Evolutionary conservation across 92 coral and sea anemone genomes (phyloP).

Genomic region (Micromussa lordhowensis): DNA sequence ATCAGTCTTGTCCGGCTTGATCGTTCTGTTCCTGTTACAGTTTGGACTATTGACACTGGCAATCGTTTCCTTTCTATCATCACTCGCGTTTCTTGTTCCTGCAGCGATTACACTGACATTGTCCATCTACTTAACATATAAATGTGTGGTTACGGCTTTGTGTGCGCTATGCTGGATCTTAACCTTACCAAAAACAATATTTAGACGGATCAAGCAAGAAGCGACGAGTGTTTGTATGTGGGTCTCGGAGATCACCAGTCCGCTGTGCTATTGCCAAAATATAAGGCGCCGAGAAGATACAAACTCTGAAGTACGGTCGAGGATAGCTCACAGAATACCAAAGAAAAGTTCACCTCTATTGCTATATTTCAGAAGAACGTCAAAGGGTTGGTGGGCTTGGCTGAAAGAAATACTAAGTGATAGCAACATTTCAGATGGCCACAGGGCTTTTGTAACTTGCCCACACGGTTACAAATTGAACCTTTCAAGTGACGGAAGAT

Average conservation of each 20-base stretch:
- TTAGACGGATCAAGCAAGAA: neutral
- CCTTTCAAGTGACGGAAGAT: neutral
- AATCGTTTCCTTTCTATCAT: neutral
- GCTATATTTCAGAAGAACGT: neutral
- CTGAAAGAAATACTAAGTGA: neutral
- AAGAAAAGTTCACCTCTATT: neutral
- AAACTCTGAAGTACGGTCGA: neutral
- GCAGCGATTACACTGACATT: conserved; percentile 15
- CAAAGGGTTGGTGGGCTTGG: conserved; percentile 22
- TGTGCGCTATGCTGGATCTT: neutral
- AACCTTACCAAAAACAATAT: neutral
- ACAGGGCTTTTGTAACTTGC: neutral
- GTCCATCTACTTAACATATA: conserved; percentile 14
- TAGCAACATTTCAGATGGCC: neutral
- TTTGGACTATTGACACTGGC: conserved; percentile 10
- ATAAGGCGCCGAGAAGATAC: conserved; percentile 7
- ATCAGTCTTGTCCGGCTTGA: conserved; percentile 1
- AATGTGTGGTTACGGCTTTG: neutral
- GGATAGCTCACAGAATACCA: neutral
- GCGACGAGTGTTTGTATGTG: neutral
- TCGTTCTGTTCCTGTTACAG: neutral
- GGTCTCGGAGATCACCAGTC: neutral
- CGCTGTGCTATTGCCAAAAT: neutral
- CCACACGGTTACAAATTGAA: neutral
- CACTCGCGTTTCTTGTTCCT: neutral